These are phyloP conservation scores for Sacculina carcini DNA, from an alignment of 2,888 invertebrate genomes.

Conservation along the genomic window DNA sequence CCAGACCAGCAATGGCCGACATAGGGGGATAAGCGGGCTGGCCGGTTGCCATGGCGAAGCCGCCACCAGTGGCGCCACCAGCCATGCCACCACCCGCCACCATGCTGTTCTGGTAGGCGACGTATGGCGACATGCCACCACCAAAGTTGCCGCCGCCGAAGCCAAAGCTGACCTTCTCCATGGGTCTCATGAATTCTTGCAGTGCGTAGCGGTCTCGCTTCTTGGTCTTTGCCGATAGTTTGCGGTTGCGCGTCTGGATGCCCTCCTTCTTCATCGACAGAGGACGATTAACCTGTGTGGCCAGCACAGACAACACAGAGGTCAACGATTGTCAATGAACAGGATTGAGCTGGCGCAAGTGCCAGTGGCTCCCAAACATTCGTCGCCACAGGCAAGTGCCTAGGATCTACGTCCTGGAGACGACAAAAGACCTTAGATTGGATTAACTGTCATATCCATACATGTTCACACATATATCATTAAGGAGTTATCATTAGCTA, in stretches of 20 bases:
- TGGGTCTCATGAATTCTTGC: slow-evolving; percentile 1
- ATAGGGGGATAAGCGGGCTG: neutral
- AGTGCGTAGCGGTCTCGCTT: slow-evolving; percentile 11
- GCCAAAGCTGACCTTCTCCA: slow-evolving; percentile 2
- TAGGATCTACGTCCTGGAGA: too few species aligned
- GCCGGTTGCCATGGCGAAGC: too few species aligned
- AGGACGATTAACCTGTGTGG: slow-evolving; percentile 13
- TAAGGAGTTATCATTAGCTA: too few species aligned
- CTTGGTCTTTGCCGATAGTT: slow-evolving; percentile 13
- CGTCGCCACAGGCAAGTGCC: neutral
- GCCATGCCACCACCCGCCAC: neutral
- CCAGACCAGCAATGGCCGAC: neutral
- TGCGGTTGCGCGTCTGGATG: slow-evolving; percentile 14
- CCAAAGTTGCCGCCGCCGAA: neutral
- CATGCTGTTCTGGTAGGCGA: slow-evolving; percentile 1
- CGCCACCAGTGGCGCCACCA: too few species aligned
- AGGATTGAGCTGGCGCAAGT: neutral
- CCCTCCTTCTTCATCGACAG: slow-evolving; percentile 15
- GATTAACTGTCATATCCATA: too few species aligned
- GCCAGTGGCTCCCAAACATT: neutral
- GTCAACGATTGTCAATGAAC: neutral
- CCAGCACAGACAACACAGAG: neutral
- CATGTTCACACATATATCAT: too few species aligned
- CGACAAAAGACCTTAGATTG: too few species aligned
- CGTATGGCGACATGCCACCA: neutral